Conservation (phyloP, 2,797 vertebrate genomes). For the Labroides dimidiatus region DNA sequence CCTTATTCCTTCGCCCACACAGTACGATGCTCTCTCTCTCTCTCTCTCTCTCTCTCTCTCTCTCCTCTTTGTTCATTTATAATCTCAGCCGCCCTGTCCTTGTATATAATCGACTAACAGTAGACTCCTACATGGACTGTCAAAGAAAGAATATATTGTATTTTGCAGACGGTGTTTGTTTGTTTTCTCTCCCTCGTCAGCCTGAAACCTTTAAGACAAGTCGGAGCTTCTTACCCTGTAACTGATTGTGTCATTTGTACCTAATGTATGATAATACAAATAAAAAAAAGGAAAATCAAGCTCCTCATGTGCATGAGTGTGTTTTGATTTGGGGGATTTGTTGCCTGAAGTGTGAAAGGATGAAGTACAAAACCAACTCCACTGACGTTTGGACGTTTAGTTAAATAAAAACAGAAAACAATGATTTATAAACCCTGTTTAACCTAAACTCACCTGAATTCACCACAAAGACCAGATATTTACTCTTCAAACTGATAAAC, state of each 20-base stretch:
- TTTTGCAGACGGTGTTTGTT: conserved; percentile 79
- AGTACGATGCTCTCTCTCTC: conserved; percentile 49
- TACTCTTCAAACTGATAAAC: no score
- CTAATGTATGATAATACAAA: conserved; percentile 87
- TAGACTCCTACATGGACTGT: conserved; percentile 69
- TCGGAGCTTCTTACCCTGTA: conserved; percentile 81
- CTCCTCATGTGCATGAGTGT: background rate
- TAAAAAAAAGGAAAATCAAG: conserved; percentile 67
- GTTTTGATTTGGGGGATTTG: conserved; percentile 1
- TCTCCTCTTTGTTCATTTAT: conserved; percentile 51
- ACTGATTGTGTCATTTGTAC: conserved; percentile 84
- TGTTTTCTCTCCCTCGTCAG: conserved; percentile 63
- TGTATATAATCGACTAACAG: conserved; percentile 76
- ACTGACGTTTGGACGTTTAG: no score
- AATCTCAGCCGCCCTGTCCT: conserved; percentile 55
- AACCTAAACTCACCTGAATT: no score
- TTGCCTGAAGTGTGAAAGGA: no score
- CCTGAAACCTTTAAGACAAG: conserved; percentile 77
- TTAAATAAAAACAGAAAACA: no score
- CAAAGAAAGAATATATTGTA: conserved; percentile 78
- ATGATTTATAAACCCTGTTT: no score
- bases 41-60: no score
- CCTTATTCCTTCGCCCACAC: conserved; percentile 72
- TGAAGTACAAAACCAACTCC: no score
- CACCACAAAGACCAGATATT: no score